Evolutionary conservation across 1,140 invertebrate species (phyloP).

Genomic region (Zaprionus davidi): DNA sequence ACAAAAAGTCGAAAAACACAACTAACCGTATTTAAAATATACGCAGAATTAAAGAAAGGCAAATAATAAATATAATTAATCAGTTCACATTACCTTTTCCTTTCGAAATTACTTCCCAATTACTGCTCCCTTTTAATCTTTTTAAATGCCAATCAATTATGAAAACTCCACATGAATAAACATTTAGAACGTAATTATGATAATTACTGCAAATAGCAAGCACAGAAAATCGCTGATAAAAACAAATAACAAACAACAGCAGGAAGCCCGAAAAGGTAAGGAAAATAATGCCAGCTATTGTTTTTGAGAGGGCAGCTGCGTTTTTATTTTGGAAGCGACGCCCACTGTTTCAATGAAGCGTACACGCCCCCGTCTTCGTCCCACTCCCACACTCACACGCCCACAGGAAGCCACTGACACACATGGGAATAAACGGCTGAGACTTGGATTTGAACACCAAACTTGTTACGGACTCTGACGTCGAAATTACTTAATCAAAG

Average conservation of each 20-base stretch:
- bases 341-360: conserved; percentile 18
- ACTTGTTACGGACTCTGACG: conserved; percentile 64
- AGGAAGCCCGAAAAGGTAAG: conserved; percentile 27
- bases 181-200: conserved; percentile 46
- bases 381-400: conserved; percentile 15
- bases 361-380: conserved; percentile 5
- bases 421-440: conserved; percentile 71
- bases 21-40: background rate
- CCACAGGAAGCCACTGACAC: conserved; percentile 18
- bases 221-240: conserved; percentile 8
- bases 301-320: conserved; percentile 37
- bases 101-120: conserved; percentile 6
- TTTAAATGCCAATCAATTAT: conserved; percentile 50
- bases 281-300: conserved; percentile 33
- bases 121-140: background rate
- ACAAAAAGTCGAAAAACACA: background rate
- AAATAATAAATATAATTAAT: background rate
- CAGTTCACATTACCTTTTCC: background rate
- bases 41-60: background rate
- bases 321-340: conserved; percentile 19
- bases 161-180: conserved; percentile 45
- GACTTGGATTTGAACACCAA: conserved; percentile 74
- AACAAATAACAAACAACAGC: conserved; percentile 33
- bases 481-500: conserved; percentile 80
- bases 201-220: conserved; percentile 52